Evolutionary conservation across 2,113 vertebrate genomes (phyloP), one percentile per base, ranked within the genome.

Genomic region (Pterocles gutturalis): DNA sequence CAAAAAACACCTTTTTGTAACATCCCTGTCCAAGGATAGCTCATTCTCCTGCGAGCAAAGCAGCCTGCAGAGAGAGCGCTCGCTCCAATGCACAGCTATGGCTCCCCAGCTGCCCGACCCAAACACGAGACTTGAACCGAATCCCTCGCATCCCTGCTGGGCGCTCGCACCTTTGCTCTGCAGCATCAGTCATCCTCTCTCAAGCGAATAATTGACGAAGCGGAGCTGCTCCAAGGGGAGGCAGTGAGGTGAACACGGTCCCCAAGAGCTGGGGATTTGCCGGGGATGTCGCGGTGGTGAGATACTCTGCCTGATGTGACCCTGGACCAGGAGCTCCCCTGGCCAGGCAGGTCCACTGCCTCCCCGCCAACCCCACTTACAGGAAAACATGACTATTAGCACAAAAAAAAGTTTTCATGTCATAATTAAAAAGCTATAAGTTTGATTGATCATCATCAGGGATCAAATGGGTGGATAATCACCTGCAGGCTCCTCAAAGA

Each of bases 231-330:
- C 53, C 1, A 1, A 58, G 51, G 15, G 60, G 18, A 41, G 13
- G 34, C 49, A 41, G 24, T 5, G 11, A n/a, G 46, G 31, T 17
- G 41, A 58, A 26, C 1, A 0, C 0, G 0, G 15, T 14, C n/a
- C 28, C 7, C 0, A 5, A 43, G 25, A 54, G 21, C 11, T 1
- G 1, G 24, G n/a, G 31, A 41, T 72, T 28, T 60, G 10, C n/a
- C 1, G 1, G 21, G 46, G 29, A 48, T 24, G 43, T 53, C 1
- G 1, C 2, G 1, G 36, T 4, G 9, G 55, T 0, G 2, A 33
- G 24, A 1, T 4, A 49, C 33, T 60, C 60, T 73, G 51, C 36
- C 58, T 19, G 25, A 20, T 18, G 36, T 0, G 6, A 38, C 8
- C n/a, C 43, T 4, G 26, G 54, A 38, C 33, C 90, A 46, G 0